phyloP scores from a whole-genome alignment of 2,888 invertebrate genomes.

The Cabera pusaria region DNA sequence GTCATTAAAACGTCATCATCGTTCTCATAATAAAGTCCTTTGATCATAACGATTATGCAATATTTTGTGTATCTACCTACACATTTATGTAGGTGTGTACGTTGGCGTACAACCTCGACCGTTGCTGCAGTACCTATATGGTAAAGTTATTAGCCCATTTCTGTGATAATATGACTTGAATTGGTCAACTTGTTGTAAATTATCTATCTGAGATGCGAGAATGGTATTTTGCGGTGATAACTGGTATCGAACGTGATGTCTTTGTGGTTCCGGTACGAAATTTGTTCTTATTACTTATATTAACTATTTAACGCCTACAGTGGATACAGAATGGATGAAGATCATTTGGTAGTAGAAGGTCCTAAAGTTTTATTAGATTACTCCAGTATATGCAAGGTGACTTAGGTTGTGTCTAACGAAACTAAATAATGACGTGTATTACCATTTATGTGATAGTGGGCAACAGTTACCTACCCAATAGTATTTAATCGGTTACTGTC shows the following conservation, averaged over 20 bases:
- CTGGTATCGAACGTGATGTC: slow-evolving; percentile 4
- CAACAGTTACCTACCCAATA: no score
- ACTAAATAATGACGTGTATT: no score
- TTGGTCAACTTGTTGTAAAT: slow-evolving; percentile 8
- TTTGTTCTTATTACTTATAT: no score
- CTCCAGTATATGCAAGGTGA: no score
- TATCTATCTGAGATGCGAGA: slow-evolving; percentile 12
- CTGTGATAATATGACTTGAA: slow-evolving; percentile 18
- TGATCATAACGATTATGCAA: slow-evolving; percentile 20
- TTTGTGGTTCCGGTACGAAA: no score
- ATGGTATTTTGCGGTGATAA: slow-evolving; percentile 8
- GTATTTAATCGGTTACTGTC: no score
- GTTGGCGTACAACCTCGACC: slow-evolving; percentile 40
- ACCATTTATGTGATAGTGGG: no score
- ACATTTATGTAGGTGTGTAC: slow-evolving; percentile 26
- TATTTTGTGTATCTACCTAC: slow-evolving; percentile 25
- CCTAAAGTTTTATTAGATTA: no score
- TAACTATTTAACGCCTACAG: no score
- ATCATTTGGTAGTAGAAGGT: no score
- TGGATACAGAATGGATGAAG: no score
- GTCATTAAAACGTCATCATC: slow-evolving; percentile 23
- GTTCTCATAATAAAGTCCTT: slow-evolving; percentile 23
- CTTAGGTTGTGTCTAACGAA: no score
- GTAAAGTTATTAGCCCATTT: slow-evolving; percentile 37
- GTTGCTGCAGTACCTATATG: slow-evolving; percentile 37